Evolutionary conservation across 2,113 vertebrate species (phyloP).

Genomic region (Peromyscus maniculatus): DNA sequence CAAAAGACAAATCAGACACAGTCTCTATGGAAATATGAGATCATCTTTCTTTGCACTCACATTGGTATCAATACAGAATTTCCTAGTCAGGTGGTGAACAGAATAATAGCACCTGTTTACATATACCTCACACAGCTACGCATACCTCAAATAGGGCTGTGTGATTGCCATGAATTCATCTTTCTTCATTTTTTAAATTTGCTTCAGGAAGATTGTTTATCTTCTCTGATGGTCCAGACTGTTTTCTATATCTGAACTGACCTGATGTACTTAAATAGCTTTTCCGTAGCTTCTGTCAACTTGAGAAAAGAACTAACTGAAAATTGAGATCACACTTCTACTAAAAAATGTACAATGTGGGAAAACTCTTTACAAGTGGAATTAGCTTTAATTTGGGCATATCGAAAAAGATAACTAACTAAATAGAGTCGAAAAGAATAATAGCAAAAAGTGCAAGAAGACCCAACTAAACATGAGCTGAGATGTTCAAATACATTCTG

Average conservation of each 20-base stretch:
- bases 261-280: not conserved
- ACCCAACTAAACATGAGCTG: conserved; percentile 30
- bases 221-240: not conserved
- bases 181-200: conserved; percentile 1
- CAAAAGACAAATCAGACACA: not conserved
- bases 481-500: not conserved
- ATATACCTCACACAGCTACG: accelerated
- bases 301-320: not conserved
- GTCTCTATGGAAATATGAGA: not conserved
- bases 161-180: not conserved
- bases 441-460: not conserved
- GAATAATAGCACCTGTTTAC: not conserved
- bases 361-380: not conserved
- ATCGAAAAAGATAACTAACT: not conserved
- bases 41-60: not conserved
- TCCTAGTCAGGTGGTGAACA: not conserved
- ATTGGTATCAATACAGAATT: not conserved
- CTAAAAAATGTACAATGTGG: not conserved
- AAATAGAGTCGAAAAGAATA: not conserved
- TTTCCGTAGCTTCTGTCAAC: not conserved
- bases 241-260: not conserved
- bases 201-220: not conserved
- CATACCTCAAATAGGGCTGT: not conserved
- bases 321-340: not conserved
- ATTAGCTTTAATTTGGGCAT: conserved; percentile 9